phyloP scores from a whole-genome alignment of 2,113 vertebrate genomes.

The Chloropsis hardwickii region DNA sequence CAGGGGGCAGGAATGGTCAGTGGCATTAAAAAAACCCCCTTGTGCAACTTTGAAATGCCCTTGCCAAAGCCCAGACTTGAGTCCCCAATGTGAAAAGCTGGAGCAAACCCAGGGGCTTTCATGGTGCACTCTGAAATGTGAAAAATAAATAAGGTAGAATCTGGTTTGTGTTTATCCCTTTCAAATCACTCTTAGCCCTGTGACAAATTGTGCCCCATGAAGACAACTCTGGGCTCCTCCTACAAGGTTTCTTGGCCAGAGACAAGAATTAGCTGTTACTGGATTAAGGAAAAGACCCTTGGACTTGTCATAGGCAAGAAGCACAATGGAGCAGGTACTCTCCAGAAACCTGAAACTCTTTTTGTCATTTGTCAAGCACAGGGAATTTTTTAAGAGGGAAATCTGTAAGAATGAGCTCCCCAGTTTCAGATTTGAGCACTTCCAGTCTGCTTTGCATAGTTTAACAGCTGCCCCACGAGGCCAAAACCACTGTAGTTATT shows the following conservation, averaged over 20 bases:
- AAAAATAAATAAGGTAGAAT: neutral
- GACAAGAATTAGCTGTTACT: neutral
- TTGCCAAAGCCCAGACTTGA: neutral
- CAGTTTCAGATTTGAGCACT: neutral
- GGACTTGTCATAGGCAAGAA: neutral
- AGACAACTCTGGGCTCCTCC: neutral
- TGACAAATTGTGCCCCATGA: neutral
- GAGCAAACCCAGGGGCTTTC: neutral
- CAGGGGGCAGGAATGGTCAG: neutral
- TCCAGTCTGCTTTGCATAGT: neutral
- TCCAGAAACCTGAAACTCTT: neutral
- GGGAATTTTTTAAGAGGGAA: neutral
- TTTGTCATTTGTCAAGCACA: neutral
- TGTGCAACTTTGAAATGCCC: neutral
- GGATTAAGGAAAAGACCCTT: neutral
- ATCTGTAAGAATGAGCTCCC: fast-evolving
- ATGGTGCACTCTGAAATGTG: neutral
- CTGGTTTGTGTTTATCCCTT: neutral
- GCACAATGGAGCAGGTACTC: neutral
- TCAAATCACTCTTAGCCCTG: neutral
- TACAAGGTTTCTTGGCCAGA: neutral
- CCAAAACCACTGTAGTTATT: neutral
- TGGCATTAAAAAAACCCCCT: neutral
- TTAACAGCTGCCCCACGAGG: neutral
- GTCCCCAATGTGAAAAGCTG: neutral